Conservation (phyloP, 2,797 vertebrate genomes). For the Tragopan temminckii region DNA sequence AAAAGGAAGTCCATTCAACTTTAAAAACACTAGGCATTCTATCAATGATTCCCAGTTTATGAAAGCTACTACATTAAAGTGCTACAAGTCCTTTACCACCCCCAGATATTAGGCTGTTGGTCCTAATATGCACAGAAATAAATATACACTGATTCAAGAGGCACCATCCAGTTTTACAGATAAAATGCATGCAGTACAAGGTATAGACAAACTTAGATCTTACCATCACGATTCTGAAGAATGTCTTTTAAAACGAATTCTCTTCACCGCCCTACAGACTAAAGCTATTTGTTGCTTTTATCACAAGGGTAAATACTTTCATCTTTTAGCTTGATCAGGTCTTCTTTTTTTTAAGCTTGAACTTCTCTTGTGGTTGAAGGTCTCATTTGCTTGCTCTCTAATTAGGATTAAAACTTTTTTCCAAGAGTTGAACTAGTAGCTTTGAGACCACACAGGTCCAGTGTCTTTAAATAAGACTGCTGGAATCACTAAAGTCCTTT, state of each 20-base stretch:
- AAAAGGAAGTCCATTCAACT: slow-evolving; percentile 76
- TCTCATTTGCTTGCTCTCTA: slow-evolving; percentile 36
- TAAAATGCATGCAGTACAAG: slow-evolving; percentile 64
- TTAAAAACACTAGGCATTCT: slow-evolving; percentile 76
- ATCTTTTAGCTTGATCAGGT: slow-evolving; percentile 7
- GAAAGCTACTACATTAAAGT: slow-evolving; percentile 77
- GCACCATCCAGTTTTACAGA: slow-evolving; percentile 72
- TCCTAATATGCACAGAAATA: slow-evolving; percentile 71
- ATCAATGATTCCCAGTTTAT: slow-evolving; percentile 70
- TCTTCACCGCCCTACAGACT: slow-evolving; percentile 40
- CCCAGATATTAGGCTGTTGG: slow-evolving; percentile 63
- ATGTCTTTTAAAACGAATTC: slow-evolving; percentile 29
- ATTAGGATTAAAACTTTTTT: slow-evolving; percentile 3
- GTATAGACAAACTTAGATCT: slow-evolving; percentile 27
- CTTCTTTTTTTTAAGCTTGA: background rate
- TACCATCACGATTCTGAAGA: slow-evolving; percentile 44
- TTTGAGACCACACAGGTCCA: background rate
- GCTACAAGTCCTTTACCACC: slow-evolving; percentile 73
- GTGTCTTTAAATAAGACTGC: slow-evolving; percentile 17
- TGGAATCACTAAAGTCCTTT: slow-evolving; percentile 15
- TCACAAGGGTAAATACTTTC: slow-evolving; percentile 10
- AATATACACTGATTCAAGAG: slow-evolving; percentile 65
- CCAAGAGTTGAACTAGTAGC: background rate
- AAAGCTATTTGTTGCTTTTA: slow-evolving; percentile 50
- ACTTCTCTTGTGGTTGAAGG: slow-evolving; percentile 26